Conservation (phyloP, 2,113 vertebrate species). For the Pseudorhombus dupliciocellatus region DNA sequence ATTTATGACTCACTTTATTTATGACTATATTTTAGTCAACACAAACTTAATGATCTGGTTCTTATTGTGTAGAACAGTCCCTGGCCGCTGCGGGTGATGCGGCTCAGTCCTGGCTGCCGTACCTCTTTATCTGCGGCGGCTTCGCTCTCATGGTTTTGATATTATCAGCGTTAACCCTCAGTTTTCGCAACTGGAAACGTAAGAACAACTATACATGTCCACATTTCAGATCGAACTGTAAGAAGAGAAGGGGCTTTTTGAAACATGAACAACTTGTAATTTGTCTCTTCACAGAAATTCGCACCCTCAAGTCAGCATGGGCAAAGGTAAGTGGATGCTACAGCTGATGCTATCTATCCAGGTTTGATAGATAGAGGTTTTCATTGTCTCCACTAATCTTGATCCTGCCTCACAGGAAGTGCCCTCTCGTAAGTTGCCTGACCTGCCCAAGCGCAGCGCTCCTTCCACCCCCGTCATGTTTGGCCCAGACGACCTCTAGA, state of each 20-base stretch:
- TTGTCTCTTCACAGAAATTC: slow-evolving; percentile 18
- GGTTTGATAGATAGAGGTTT: neutral
- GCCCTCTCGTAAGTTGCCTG: slow-evolving; percentile 13
- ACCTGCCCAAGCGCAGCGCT: slow-evolving; percentile 9
- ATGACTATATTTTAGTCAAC: neutral
- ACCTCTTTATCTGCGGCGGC: slow-evolving; percentile 6
- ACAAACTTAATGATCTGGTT: neutral
- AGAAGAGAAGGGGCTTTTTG: neutral
- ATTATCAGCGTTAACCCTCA: neutral
- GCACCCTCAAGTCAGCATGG: neutral
- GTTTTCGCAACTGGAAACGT: slow-evolving; percentile 1
- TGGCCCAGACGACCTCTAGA: neutral
- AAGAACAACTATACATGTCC: neutral
- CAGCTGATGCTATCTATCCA: no score
- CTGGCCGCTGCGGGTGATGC: fast-evolving
- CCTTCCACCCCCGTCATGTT: neutral
- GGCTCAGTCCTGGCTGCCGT: neutral
- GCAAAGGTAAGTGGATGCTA: slow-evolving; percentile 24
- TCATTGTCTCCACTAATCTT: neutral
- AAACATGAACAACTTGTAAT: neutral
- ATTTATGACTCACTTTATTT: neutral
- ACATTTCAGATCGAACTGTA: neutral
- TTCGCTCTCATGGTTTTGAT: slow-evolving; percentile 2
- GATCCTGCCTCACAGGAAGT: slow-evolving; percentile 28
- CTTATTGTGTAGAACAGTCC: slow-evolving; percentile 7